Evolutionary conservation across 2,888 invertebrate genomes (phyloP).

Genomic region (Drosophila conformis): DNA sequence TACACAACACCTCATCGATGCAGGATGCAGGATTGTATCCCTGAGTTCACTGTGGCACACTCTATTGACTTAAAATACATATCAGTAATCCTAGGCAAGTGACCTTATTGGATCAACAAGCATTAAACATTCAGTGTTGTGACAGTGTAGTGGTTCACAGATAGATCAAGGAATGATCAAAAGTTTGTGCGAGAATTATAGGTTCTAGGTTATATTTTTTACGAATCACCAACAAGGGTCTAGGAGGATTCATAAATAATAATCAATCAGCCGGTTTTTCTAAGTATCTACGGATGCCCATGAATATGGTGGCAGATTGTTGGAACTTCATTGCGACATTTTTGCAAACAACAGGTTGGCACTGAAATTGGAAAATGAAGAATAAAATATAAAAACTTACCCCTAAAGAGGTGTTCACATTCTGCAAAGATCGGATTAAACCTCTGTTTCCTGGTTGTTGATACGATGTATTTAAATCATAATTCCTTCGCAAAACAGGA

Average conservation of each 20-base stretch:
- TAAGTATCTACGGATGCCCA: not conserved
- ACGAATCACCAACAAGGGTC: not conserved
- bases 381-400: constrained; percentile 52
- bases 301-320: not conserved
- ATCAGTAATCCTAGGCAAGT: no score
- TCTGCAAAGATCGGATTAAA: constrained; percentile 82
- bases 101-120: no score
- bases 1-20: not conserved
- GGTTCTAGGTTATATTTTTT: not conserved
- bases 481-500: constrained; percentile 75
- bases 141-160: not conserved
- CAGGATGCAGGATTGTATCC: not conserved
- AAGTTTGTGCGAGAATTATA: not conserved
- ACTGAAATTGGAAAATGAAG: not conserved
- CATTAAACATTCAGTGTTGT: no score
- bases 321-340: not conserved
- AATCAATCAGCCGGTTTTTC: not conserved
- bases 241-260: not conserved
- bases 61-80: no score
- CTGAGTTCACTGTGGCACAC: no score
- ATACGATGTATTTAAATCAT: constrained; percentile 37
- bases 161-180: not conserved
- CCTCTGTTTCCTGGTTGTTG: constrained; percentile 14
- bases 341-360: not conserved
- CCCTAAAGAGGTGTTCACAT: constrained; percentile 68